Evolutionary conservation across 2,888 invertebrate species (phyloP), one percentile per base, ranked within the genome.

Genomic region (Meiosimyza platycephala): DNA sequence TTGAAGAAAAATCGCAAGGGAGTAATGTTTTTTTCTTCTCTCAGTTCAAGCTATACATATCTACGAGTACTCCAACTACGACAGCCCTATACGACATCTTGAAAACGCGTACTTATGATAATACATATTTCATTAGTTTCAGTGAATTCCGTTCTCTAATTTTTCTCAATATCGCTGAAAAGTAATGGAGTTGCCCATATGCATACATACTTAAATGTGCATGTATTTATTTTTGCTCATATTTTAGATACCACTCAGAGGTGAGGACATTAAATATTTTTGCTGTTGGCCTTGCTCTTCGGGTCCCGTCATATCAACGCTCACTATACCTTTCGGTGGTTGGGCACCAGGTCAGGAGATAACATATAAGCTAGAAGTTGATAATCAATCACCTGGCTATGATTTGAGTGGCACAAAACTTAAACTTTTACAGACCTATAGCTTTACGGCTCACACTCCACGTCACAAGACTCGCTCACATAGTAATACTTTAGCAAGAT

Each of bases 281-380:
- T 81, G 83, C 72, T 83, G 80, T 33, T 83, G 83, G 81, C 80
- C 78, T 7, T 83, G 81, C 62, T 68, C 76, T 1, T 76, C 79
- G 28, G 83, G 81, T 7, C 79, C 78, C 0, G 78, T 83, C 0
- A 74, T 76, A 3, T 75, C 79, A 1, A 78, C 76, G 1, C 68
- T 83, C 0, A 80, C 74, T 6, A 54, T 93, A 5, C 92, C 93
- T 0, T 91, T 91, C 51, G 89, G 90, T 3, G 94, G 94, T 1
- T 93, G 91, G 84, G 92, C 92, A 48, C 91, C 93, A 0, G 93
- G 93, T 0, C 93, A 94, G 85, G 87, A 88, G 33, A 91, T 94
- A 74, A 90, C 91, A 0, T 86, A 93, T 15, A 88, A 89, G 50
- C 86, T 93, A 7, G 91, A 92, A 78, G 88, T 93, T 50, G 92